Evolutionary conservation across 2,797 vertebrate genomes (phyloP), one percentile per base, ranked within the genome.

Genomic region (Enteromius paludinosus): DNA sequence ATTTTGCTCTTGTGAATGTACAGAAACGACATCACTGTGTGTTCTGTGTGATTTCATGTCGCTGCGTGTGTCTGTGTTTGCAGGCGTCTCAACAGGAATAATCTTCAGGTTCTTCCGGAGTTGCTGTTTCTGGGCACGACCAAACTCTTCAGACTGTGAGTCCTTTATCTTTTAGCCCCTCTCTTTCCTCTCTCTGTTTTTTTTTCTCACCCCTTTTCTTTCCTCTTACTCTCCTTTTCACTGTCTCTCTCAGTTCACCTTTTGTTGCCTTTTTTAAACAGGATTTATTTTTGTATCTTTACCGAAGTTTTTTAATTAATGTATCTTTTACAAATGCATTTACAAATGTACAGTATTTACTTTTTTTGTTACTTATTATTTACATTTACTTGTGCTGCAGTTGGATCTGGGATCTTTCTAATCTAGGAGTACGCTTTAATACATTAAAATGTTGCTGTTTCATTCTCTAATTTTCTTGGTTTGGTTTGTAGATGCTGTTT

Each of bases 81-180:
- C 93, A 99, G 98, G 93, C 97, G 98, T 87, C 94, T 99, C 92
- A 99, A 99, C 94, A 96, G 97, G 95, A 99, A 99, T 95, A 98
- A 96, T 90, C 96, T 99, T 91, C 97, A 97, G 62, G 94, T 99
- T 86, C 96, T 99, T 92, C 97, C 98, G 18, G 98, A 99, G 90
- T 93, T 99, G 91, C 96, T 99, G 87, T 99, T 99, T 91, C 95
- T 99, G 88, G 96, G 96, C 89, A 98, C 96, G 0, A 93, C 96
- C 0, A 99, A 99, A 91, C 95, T 99, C 38, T 98, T 98, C 95
- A 96, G 98, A 91, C 96, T 99, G 98, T 99, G 95, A 99, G 98
- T 99, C 88, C 65, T 84, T 86, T 35, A 59, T 64, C 87, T 88
- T 87, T 81, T 47, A 82, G 87, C 28, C 41, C 33, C 10, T 52